phyloP scores from a whole-genome alignment of 2,797 vertebrate species.

The Distichodus sexfasciatus region DNA sequence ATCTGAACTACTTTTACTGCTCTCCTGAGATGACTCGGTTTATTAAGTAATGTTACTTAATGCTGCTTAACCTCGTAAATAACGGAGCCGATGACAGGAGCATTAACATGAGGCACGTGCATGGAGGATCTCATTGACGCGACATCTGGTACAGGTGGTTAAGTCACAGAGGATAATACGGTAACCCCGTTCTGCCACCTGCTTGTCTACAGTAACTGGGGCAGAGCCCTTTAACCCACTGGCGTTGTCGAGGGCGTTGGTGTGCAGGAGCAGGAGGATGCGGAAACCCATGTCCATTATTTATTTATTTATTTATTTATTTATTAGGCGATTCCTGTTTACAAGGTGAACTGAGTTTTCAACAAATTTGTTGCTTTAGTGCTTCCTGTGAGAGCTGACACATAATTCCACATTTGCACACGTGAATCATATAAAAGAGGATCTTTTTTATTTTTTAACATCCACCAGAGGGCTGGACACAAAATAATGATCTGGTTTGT shows the following conservation, averaged over 20 bases:
- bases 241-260: background rate
- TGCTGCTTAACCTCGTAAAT: background rate
- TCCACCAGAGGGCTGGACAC: no score
- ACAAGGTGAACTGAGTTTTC: no score
- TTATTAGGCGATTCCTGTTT: no score
- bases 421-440: no score
- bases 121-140: slow-evolving; percentile 2
- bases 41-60: background rate
- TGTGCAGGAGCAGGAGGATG: background rate
- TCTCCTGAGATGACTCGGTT: background rate
- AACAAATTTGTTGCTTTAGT: no score
- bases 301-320: background rate
- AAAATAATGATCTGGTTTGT: no score
- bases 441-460: no score
- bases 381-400: no score
- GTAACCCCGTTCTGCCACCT: slow-evolving; percentile 16
- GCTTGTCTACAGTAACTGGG: background rate
- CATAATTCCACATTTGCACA: no score
- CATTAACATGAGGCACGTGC: background rate
- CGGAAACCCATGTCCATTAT: background rate
- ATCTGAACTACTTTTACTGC: background rate
- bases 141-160: slow-evolving; percentile 20
- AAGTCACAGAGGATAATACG: slow-evolving; percentile 22
- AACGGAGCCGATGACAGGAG: background rate
- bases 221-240: background rate